Base-by-base conservation (phyloP, 2,888 invertebrate genomes). In the Platerodrilus igneus region DNA sequence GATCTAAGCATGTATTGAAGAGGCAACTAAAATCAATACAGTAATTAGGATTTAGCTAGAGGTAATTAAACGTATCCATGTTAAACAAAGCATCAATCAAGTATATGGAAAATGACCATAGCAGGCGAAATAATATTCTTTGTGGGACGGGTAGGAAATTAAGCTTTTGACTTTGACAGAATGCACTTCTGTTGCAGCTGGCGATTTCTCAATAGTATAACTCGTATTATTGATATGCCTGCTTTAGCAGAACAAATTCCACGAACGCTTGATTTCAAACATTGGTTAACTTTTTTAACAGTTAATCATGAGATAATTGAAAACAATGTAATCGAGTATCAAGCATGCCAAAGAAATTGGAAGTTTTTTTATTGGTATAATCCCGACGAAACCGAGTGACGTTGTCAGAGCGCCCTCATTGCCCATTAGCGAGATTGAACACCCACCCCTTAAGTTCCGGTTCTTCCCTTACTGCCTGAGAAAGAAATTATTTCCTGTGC, bases 351-450 rank as follows among this genome's bases (percentile, higher is more conserved):
- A 51, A 55, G 51, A 51, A 53, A 59, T 57, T 57, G 55, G 53
- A 57, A 56, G 54, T 59, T 60, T 55, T n/a, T 60, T 59, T 59
- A 60, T 58, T 57, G 58, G 56, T 59, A 58, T 58, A 58, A 59
- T 60, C 62, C 61, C 56, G 62, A 59, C 60, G 64, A 62, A 60
- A 58, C 59, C 59, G 63, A 63, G 62, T 63, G 60, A 62, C 61
- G 58, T 59, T 63, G 62, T 64, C 63, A 63, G 62, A 59, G 53
- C n/a, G 60, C 59, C 60, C 64, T 66, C 64, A 62, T 66, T 64
- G 63, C 63, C 66, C 69, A 68, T 66, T 72, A 73, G 73, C 73
- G 73, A 73, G 71, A 74, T 74, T 74, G 73, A 72, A 72, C 69
- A 69, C 65, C 60, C 64, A 63, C 66, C 66, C 70, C 70, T 70